Percentiles rank a stretch among this genome's conserved stretches.
Evolutionary conservation across 1,140 invertebrate genomes (phyloP).

Genomic region (Drosophila miranda): DNA sequence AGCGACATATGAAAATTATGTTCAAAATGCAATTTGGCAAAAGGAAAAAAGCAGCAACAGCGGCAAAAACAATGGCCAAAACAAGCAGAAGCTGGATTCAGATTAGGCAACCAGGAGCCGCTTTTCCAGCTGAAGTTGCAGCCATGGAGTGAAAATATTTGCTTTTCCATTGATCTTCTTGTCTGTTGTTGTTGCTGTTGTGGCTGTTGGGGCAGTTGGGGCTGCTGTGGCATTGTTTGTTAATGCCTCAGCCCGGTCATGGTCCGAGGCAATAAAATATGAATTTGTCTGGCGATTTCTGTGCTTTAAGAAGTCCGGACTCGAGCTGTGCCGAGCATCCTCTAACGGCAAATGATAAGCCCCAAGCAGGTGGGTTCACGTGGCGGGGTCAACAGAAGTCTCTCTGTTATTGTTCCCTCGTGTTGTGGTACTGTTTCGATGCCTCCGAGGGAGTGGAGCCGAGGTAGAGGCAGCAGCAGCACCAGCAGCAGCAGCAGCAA

Average conservation of each 20-base stretch:
- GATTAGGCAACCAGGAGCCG: conserved; percentile 55
- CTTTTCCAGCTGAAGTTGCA: conserved; percentile 39
- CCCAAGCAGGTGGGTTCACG: conserved; percentile 64
- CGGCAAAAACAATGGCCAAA: conserved; percentile 63
- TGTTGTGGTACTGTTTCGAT: conserved; percentile 29
- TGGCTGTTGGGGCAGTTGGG: conserved; percentile 25
- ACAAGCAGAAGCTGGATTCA: conserved; percentile 54
- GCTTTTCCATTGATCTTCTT: conserved; percentile 61
- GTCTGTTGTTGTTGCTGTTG: conserved; percentile 25
- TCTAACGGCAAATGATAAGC: conserved; percentile 66
- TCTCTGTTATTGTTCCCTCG: conserved; percentile 40
- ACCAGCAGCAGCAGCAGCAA: too few relatives aligned
- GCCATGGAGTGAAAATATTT: conserved; percentile 73
- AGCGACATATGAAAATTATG: conserved; percentile 77
- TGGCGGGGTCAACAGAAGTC: conserved; percentile 55
- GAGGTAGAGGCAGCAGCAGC: too few relatives aligned
- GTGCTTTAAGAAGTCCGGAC: conserved; percentile 50
- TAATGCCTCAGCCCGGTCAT: conserved; percentile 59
- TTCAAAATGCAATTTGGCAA: conserved; percentile 73
- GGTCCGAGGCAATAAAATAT: conserved; percentile 76
- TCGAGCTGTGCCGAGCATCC: conserved; percentile 20
- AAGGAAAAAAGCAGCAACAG: conserved; percentile 29
- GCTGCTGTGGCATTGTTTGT: conserved; percentile 65
- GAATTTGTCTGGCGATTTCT: conserved; percentile 64
- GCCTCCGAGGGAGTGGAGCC: conserved; percentile 9